Percentiles rank a stretch among this genome's conserved stretches.
Conservation (phyloP, 2,113 vertebrate species). For the Atractosteus spatula region DNA sequence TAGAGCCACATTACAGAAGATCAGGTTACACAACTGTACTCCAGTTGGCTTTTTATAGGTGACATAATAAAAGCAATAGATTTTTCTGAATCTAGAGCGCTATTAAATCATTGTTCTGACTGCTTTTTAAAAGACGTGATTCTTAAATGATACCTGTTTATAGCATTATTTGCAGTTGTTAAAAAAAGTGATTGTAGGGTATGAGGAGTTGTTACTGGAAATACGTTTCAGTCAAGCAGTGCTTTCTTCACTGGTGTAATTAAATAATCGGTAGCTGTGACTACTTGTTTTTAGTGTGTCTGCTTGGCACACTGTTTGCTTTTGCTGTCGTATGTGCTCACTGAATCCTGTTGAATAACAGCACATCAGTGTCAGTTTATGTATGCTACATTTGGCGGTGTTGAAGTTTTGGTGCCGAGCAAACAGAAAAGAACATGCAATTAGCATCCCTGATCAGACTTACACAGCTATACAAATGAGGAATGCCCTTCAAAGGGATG, state of each 20-base stretch:
- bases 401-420: slow-evolving; percentile 47
- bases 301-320: neutral
- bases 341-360: slow-evolving; percentile 54
- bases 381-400: slow-evolving; percentile 47
- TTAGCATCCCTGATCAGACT: slow-evolving; percentile 58
- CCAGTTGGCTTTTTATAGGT: slow-evolving; percentile 21
- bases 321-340: slow-evolving; percentile 38
- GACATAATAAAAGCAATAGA: slow-evolving; percentile 27
- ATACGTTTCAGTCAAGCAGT: neutral
- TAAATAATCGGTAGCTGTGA: slow-evolving; percentile 5
- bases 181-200: slow-evolving; percentile 16
- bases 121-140: slow-evolving; percentile 19
- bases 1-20: no score
- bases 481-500: slow-evolving; percentile 20
- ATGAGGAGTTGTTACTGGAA: neutral
- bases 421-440: slow-evolving; percentile 49
- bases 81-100: slow-evolving; percentile 26
- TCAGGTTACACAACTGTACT: slow-evolving; percentile 13
- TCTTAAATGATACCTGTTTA: slow-evolving; percentile 15
- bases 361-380: slow-evolving; percentile 46
- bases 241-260: neutral
- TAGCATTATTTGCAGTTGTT: slow-evolving; percentile 23
- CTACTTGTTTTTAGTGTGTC: neutral
- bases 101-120: slow-evolving; percentile 38
- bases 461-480: slow-evolving; percentile 47